A percentile compares a stretch with the other conserved stretches of the same genome.
Evolutionary conservation across 2,797 vertebrate genomes (phyloP).

Genomic region (Kryptolebias ocellatus): DNA sequence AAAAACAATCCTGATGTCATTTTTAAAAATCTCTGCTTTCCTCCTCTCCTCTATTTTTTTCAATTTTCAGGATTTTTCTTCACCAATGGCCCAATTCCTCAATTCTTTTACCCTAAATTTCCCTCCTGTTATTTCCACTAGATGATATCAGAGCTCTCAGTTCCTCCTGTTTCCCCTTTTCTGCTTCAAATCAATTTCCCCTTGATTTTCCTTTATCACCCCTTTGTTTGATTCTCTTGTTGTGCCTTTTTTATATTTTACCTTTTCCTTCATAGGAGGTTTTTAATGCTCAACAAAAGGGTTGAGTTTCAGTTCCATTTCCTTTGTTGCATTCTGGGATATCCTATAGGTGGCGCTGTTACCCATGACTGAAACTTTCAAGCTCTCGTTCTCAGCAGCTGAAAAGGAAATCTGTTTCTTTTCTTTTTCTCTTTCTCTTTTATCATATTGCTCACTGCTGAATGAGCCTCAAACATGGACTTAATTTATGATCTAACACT

Average conservation of each 20-base stretch:
- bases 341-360: conserved; percentile 78
- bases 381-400: conserved; percentile 12
- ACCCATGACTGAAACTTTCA: conserved; percentile 52
- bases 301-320: conserved; percentile 7
- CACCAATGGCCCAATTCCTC: background rate
- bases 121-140: background rate
- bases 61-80: background rate
- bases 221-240: background rate
- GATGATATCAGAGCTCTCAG: no score
- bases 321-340: conserved; percentile 12
- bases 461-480: conserved; percentile 37
- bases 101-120: background rate
- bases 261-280: background rate
- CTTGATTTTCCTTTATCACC: background rate
- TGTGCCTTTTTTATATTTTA: background rate
- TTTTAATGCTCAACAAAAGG: conserved; percentile 21
- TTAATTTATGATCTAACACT: conserved; percentile 33
- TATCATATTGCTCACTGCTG: conserved; percentile 20
- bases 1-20: background rate
- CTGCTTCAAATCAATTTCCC: background rate
- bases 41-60: background rate
- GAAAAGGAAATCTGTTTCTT: conserved; percentile 46
- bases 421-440: conserved; percentile 25
- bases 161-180: no score
- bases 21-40: background rate